Evolutionary conservation across 2,797 vertebrate genomes (phyloP).

Genomic region (Acomys russatus): DNA sequence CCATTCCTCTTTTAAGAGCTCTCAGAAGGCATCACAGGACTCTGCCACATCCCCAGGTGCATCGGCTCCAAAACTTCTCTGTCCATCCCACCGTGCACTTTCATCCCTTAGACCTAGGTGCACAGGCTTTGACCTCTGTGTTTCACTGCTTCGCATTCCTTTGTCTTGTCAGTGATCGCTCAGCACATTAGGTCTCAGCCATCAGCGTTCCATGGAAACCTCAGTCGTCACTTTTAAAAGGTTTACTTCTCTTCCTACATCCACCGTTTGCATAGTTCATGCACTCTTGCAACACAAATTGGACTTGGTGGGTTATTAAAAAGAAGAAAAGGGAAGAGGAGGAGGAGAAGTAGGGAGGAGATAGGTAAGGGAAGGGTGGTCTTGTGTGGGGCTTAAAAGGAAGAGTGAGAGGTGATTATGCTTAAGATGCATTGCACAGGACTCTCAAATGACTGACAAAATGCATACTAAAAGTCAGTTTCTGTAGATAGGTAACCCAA

Average conservation of each 20-base stretch:
- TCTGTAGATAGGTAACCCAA: slow-evolving; percentile 19
- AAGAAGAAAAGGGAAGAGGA: not conserved
- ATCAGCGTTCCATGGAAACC: not conserved
- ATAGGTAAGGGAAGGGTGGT: not conserved
- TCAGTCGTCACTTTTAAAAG: not conserved
- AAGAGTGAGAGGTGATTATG: not conserved
- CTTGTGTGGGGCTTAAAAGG: not conserved
- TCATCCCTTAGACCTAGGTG: not conserved
- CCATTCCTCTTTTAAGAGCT: not conserved
- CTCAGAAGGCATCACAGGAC: not conserved
- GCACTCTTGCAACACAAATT: not conserved
- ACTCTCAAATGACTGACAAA: not conserved
- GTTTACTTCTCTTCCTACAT: not conserved
- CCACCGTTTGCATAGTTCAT: not conserved
- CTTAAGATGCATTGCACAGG: not conserved
- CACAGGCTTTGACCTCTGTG: not conserved
- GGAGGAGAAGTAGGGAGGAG: not conserved
- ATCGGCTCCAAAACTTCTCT: not conserved
- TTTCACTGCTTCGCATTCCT: not conserved
- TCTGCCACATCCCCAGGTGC: not conserved
- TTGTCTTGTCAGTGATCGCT: not conserved
- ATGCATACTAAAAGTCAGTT: slow-evolving; percentile 61
- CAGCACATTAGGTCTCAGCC: not conserved
- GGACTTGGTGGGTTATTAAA: not conserved
- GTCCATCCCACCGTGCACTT: not conserved